Conservation (phyloP, 2,797 vertebrate genomes). For the Phylloscopus collybita region DNA sequence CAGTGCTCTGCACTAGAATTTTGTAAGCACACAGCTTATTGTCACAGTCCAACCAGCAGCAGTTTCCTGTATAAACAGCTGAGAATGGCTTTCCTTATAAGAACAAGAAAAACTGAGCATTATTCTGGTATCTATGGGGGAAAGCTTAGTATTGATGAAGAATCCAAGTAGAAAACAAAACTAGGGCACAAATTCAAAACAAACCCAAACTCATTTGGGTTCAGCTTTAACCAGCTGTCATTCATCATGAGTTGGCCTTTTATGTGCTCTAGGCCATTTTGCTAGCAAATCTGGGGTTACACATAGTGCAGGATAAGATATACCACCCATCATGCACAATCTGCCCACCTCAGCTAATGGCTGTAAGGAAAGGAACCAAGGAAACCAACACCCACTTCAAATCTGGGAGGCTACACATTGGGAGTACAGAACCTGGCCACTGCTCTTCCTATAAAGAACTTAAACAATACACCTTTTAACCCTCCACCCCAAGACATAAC, state of each 20-base stretch:
- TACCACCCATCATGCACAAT: background rate
- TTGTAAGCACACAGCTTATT: background rate
- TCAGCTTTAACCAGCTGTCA: background rate
- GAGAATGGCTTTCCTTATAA: background rate
- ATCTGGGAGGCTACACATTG: background rate
- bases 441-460: background rate
- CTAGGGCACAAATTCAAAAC: background rate
- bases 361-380: background rate
- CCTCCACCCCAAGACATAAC: background rate
- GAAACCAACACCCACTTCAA: rapidly evolving
- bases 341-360: background rate
- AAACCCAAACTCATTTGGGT: background rate
- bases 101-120: background rate
- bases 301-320: background rate
- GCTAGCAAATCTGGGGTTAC: background rate
- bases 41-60: background rate
- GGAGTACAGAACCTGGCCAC: background rate
- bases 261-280: background rate
- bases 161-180: background rate
- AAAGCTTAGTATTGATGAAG: background rate
- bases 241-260: background rate
- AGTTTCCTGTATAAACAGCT: background rate
- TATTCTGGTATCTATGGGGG: background rate
- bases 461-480: background rate
- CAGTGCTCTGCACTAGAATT: background rate